Base-by-base conservation (phyloP, 2,888 invertebrate genomes). In the Kuschelorhynchus macadamiae region DNA sequence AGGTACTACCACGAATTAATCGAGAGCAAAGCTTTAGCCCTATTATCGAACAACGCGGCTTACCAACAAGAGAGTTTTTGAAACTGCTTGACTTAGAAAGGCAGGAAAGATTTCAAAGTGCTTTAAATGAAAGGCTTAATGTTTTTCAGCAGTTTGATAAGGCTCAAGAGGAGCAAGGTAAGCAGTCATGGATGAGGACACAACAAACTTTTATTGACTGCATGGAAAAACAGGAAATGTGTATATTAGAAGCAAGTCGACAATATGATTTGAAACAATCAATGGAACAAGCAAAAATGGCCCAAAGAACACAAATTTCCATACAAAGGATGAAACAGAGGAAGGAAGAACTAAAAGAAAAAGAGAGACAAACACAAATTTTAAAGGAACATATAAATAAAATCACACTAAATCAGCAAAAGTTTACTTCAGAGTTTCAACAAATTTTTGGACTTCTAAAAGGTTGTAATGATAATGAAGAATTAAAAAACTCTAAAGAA, bases 391-490 rank as follows among this genome's bases (percentile, higher is more conserved):
- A 76, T 32, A 76, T 88, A 71, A 87, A 88, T n/a, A 83, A 85
- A 0, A 86, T 90, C 14, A 85, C 86, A 20, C 85, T 86, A 42
- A 87, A 87, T 71, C 88, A 90, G 71, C 83, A 85, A 0, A 86
- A 86, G 74, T 89, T 90, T 73, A 85, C 85, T 55, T 77, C 78
- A n/a, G 83, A 85, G 69, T 89, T 88, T 75, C 87, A 87, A 81
- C 85, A 86, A 67, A 87, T 90, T 47, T 83, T 83, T 1, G 80
- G 81, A 12, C 74, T 86, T n/a, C 77, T 88, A 2, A 80, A 79
- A 72, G 72, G 63, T 16, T 77, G 74, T 57, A 53, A 44, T 17
- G 72, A 73, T 53, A 73, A 63, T 25, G 73, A 75, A 21, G 71
- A 75, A 46, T 25, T 71, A 53, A 59, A 17, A 44, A 56, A 33